These are phyloP conservation scores for Pluvianellus socialis DNA, from an alignment of 2,113 vertebrate genomes.

Conservation along the genomic window DNA sequence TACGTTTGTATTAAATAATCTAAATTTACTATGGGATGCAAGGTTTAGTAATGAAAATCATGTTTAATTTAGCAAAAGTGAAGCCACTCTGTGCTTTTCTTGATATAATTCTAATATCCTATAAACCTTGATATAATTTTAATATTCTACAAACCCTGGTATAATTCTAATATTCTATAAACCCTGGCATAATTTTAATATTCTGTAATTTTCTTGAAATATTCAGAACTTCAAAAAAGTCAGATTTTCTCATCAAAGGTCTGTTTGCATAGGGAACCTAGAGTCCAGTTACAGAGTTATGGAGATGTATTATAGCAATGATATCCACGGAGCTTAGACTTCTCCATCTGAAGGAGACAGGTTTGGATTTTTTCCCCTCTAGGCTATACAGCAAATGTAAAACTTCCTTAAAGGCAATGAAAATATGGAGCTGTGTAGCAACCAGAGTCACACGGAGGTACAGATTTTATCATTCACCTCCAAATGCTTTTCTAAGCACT, in stretches of 20 bases:
- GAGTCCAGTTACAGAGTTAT: background rate
- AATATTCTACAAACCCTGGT: background rate
- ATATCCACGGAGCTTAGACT: conserved; percentile 8
- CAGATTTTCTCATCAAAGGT: background rate
- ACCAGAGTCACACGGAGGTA: background rate
- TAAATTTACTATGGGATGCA: background rate
- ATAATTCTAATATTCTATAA: background rate
- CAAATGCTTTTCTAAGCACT: background rate
- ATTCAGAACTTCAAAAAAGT: background rate
- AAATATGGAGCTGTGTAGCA: background rate
- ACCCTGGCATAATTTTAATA: background rate
- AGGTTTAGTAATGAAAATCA: background rate
- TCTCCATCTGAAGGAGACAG: background rate
- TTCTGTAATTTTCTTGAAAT: background rate
- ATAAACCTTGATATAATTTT: background rate
- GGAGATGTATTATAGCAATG: background rate
- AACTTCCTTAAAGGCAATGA: background rate
- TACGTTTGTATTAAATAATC: background rate
- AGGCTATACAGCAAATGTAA: background rate
- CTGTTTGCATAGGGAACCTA: background rate
- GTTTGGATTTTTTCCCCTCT: background rate
- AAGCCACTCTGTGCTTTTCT: background rate
- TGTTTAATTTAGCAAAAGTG: background rate
- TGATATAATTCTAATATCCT: background rate
- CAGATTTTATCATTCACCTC: background rate